These are phyloP conservation scores for Anthoptus insignis DNA, from an alignment of 2,888 invertebrate species.

Conservation along the genomic window DNA sequence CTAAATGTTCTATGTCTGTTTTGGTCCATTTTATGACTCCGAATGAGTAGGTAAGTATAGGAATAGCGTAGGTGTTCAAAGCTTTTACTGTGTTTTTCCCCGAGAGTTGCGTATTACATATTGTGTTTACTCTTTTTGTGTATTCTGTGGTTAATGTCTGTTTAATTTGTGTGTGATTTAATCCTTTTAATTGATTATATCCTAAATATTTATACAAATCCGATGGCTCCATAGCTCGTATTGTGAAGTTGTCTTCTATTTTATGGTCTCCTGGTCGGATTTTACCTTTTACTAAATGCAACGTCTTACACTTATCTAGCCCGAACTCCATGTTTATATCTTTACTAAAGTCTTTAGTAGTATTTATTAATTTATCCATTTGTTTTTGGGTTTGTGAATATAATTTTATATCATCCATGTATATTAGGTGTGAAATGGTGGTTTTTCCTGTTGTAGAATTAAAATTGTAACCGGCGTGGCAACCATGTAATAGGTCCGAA, in stretches of 20 bases:
- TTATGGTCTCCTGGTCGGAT: constrained; percentile 18
- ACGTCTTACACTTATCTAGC: constrained; percentile 40
- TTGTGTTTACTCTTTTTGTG: constrained; percentile 13
- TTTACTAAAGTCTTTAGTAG: constrained; percentile 32
- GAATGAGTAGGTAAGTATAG: constrained; percentile 32
- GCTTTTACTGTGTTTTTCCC: constrained; percentile 25
- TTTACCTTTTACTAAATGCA: constrained; percentile 20
- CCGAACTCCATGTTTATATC: constrained; percentile 42
- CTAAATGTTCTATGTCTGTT: constrained; percentile 32
- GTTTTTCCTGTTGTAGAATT: not conserved
- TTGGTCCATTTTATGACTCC: constrained; percentile 35
- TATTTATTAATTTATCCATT: constrained; percentile 31
- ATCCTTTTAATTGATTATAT: constrained; percentile 37
- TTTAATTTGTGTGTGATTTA: constrained; percentile 36
- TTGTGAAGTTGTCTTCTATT: constrained; percentile 9
- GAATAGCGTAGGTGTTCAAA: constrained; percentile 34
- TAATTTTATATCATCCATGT: constrained; percentile 38
- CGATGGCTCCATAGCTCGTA: constrained; percentile 32
- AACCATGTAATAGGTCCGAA: constrained; percentile 10
- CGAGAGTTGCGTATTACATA: constrained; percentile 31
- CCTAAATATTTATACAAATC: constrained; percentile 46
- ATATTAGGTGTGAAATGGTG: constrained; percentile 24
- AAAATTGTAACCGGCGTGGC: constrained; percentile 1
- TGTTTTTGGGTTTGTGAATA: constrained; percentile 23
- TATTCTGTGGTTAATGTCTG: constrained; percentile 29